Conservation (phyloP, 2,797 vertebrate genomes). For the Oreochromis mossambicus region DNA sequence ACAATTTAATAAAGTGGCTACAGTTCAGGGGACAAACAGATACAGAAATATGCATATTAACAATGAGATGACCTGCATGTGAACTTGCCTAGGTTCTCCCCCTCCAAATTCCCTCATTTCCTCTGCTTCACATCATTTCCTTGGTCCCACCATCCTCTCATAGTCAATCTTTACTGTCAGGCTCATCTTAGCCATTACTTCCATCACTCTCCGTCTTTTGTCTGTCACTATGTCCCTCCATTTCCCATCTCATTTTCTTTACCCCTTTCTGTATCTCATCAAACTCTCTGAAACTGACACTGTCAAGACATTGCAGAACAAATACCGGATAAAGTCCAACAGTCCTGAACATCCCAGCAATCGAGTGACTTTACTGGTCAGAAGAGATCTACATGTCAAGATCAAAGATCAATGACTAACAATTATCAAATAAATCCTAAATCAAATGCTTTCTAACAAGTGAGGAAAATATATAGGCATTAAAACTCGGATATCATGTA, state of each 20-base stretch:
- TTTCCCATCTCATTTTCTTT: not conserved
- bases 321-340: not conserved
- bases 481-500: not conserved
- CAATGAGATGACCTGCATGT: not conserved
- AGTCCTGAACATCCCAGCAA: not conserved
- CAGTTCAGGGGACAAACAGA: not conserved
- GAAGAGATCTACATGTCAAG: not conserved
- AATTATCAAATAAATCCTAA: rapidly evolving
- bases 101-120: not conserved
- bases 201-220: not conserved
- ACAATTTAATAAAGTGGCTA: not conserved
- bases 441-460: not conserved
- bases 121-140: not conserved
- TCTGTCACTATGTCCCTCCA: not conserved
- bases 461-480: not conserved
- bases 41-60: not conserved
- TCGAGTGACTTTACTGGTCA: not conserved
- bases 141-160: not conserved
- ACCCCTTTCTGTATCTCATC: not conserved
- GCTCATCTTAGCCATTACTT: not conserved
- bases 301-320: not conserved
- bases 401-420: not conserved
- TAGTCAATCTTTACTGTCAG: not conserved
- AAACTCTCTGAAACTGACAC: not conserved
- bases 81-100: not conserved